Evolutionary conservation across 2,113 vertebrate species (phyloP), one percentile per base, ranked within the genome.

Genomic region (Corythornis cristatus): DNA sequence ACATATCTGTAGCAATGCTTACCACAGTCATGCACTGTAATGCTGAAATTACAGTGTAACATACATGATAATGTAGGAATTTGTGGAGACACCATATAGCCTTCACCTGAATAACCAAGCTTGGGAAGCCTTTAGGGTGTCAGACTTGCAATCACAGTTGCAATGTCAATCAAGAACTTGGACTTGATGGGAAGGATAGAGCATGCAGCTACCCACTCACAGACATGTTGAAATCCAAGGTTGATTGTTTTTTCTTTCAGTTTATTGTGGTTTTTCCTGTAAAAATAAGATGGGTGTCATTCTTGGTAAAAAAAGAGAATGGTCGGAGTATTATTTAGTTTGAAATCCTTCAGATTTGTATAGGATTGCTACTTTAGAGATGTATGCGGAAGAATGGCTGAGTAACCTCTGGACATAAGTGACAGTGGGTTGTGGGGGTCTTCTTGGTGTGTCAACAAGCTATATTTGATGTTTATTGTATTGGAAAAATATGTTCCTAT

Each of bases 1-100:
- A 45, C 3, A 10, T 15, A 31, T 62, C 56, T 16, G 5, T 58
- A 71, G 46, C 70, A 42, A 67, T 16, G 7, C 20, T 29, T 31
- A 57, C 50, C 15, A 54, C 45, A 76, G 83, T 37, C 6, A 13
- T 15, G 12, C 33, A 33, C 37, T 42, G 61, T 65, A 78, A 23
- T 56, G 33, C 40, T 0, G 0, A 68, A 51, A 62, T n/a, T 35
- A 43, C 45, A 80, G 0, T 8, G 11, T 54, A 28, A 65, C 0
- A 0, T 31, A 60, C 87, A 58, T 11, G 18, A 57, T 50, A 66
- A 78, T 2, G 7, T 5, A 43, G 70, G 65, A 64, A 58, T 33
- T 84, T 15, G 37, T 37, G 37, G 37, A 37, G 37, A 37, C 10
- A 37, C 37, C 37, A 37, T 37, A 37, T 37, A 37, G 10, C 37